These are phyloP conservation scores for Phenganax marumi DNA, from an alignment of 92 coral and sea anemone species.

Conservation along the genomic window DNA sequence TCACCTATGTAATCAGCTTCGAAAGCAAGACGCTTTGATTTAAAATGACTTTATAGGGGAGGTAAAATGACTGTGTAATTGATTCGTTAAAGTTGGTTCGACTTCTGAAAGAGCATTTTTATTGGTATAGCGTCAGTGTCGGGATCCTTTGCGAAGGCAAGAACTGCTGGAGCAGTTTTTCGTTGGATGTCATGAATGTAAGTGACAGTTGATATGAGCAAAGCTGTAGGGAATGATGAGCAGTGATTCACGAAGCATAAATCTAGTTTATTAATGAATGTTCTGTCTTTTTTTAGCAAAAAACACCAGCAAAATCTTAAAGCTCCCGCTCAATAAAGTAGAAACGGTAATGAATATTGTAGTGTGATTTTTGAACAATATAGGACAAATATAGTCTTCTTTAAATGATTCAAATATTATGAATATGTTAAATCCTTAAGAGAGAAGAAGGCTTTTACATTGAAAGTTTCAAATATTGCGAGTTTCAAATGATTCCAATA, in stretches of 20 bases:
- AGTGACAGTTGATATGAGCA: slow-evolving; percentile 16
- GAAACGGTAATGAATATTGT: slow-evolving; percentile 70
- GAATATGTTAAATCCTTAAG: too few species aligned
- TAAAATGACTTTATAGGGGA: too few species aligned
- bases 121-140: slow-evolving; percentile 64
- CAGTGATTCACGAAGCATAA: too few species aligned
- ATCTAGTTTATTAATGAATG: not conserved
- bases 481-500: too few species aligned
- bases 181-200: slow-evolving; percentile 85
- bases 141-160: slow-evolving; percentile 66
- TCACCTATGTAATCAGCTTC: too few species aligned
- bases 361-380: not conserved
- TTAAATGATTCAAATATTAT: too few species aligned
- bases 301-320: slow-evolving; percentile 72
- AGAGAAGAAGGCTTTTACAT: too few species aligned
- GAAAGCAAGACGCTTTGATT: too few species aligned
- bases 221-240: too few species aligned
- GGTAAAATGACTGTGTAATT: too few species aligned
- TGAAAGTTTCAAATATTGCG: too few species aligned
- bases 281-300: slow-evolving; percentile 52
- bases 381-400: not conserved
- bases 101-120: not conserved
- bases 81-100: too few species aligned
- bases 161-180: slow-evolving; percentile 80
- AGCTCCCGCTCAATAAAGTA: slow-evolving; percentile 75